Base-by-base conservation (phyloP, 1,140 invertebrate genomes). In the Samia ricini region DNA sequence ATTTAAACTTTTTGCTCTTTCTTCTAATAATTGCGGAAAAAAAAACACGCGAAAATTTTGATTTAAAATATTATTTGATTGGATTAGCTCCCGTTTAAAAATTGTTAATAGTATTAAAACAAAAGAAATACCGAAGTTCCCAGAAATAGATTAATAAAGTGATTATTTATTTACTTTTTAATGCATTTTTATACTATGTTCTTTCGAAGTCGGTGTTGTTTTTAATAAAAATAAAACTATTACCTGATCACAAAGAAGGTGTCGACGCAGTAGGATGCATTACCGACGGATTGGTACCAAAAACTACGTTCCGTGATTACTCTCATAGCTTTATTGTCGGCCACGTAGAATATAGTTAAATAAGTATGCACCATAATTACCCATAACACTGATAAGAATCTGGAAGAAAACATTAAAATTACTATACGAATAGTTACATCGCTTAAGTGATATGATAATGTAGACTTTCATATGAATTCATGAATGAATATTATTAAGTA, bases 321-420 rank as follows among this genome's bases (percentile, higher is more conserved):
- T 60, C 95, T 91, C 74, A 95, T 88, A n/a, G 92, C 94, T 91
- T 96, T 94, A 84, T 95, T 94, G 90, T 95, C 95, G 19, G 94
- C 93, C 21, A 96, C 94, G 56, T 93, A 93, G 87, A 95, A 96
- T 42, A 96, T 93, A 75, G 96, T 94, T 18, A 96, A 90, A 84
- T 96, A 97, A 0, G 96, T 96, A 81, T 98, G 97, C 4, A 97
- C 97, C 92, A 98, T 93, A 65, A 98, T 96, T n/a, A 98, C 96
- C 97, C 97, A 98, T 0, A 94, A 92, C 61, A 98, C 93, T 7
- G 95, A 97, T 63, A 98, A 89, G 50, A 98, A 97, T 54, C 90
- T 91, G 69, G 49, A 79, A 69, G 12, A 23, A 36, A 42, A 42
- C 5, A 36, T 33, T n/a, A 33, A 57, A 8, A 42, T 42, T 42